Base-by-base conservation (phyloP, 2,797 vertebrate genomes). In the Ptychobarbus kaznakovi region DNA sequence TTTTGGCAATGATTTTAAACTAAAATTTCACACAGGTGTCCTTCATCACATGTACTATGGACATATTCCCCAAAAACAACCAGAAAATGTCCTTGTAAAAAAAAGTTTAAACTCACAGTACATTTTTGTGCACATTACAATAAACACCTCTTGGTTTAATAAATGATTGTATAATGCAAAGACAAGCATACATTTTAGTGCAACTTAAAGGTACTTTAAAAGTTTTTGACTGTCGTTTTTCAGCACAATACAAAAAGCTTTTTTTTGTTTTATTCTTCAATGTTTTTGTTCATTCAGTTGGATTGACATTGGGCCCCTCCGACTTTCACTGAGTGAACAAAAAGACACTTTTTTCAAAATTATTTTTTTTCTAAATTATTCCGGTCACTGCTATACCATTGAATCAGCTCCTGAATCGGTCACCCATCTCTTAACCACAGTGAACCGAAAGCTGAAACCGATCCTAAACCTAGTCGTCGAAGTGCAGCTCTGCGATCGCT, bases 401-500 rank as follows among this genome's bases (percentile, higher is more conserved):
- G 2, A 69, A 79, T 84, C 49, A 65, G 76, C 28, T 65, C 56
- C 25, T 2, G 63, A 86, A 58, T 82, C 73, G 18, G 51, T 35
- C 3, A 13, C 8, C 38, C 51, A 38, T 65, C 80, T 70, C 32
- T 49, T 32, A 77, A 70, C 85, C 35, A 22, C 40, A 18, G 84
- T 22, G 16, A 77, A 74, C 38, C 40, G 56, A 63, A 82, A 79
- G 20, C 61, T 40, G 32, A 81, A 79, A 56, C 22, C 46, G 42
- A 51, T 85, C 61, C 28, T 13, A 28, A 74, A 75, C 22, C 68
- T 3, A 22, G 74, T 49, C 51, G 46, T 66, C 46, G 28, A 70
- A 28, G 82, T 56, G 49, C 42, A 80, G n/a, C 58, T 83, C 51
- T n/a, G 15, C 72, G 38, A 73, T 87, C 61, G 61, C 46, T 81